A percentile compares a stretch with the other conserved stretches of the same genome.
These are phyloP conservation scores for Pipra filicauda DNA, from an alignment of 2,113 vertebrate genomes.

Conservation along the genomic window DNA sequence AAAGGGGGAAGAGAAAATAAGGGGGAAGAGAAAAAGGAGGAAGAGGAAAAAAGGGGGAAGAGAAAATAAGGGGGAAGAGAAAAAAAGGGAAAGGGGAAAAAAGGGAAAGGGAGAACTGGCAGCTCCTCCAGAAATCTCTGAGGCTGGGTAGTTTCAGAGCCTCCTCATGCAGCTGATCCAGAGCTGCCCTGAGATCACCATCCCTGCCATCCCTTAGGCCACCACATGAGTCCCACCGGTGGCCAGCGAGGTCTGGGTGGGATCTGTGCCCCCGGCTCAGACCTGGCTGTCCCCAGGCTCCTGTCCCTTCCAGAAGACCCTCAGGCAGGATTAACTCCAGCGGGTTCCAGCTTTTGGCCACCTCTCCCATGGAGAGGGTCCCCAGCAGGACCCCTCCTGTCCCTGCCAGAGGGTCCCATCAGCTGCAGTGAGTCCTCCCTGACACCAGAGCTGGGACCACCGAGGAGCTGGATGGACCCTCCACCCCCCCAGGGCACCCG, in stretches of 20 bases:
- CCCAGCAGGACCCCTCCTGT: background rate
- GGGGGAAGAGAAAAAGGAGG: no score
- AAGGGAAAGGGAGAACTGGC: no score
- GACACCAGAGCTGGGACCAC: background rate
- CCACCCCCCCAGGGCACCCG: background rate
- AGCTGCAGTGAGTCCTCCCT: accelerated
- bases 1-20: no score
- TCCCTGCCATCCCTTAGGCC: background rate
- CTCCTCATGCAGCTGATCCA: background rate
- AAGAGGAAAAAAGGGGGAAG: no score
- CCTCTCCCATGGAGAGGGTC: background rate
- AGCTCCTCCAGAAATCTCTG: background rate
- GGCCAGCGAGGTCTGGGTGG: background rate
- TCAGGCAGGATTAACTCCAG: background rate
- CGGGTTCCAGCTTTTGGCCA: background rate
- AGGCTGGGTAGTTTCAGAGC: accelerated
- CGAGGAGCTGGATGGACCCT: background rate
- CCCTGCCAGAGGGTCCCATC: background rate
- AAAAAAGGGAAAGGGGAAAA: no score
- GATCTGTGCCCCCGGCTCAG: accelerated
- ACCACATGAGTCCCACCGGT: accelerated
- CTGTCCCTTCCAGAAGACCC: background rate
- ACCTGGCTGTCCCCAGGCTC: background rate
- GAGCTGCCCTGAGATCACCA: accelerated
- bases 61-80: no score